phyloP scores from a whole-genome alignment of 2,888 invertebrate genomes.

The Andrena camellia region DNA sequence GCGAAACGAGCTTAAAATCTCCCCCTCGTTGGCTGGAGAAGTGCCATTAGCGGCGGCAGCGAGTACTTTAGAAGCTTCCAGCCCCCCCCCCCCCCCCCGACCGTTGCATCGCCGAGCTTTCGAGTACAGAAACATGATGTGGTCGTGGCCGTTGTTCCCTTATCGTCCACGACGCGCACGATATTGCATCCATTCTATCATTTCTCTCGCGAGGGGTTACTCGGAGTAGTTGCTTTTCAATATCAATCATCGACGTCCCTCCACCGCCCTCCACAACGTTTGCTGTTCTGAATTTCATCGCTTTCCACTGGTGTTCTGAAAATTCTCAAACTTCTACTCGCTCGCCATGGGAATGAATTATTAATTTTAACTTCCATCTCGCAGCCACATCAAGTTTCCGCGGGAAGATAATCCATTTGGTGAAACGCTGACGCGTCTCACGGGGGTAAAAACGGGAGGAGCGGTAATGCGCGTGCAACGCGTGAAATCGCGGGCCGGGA shows the following conservation, averaged over 20 bases:
- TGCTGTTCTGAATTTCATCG: background rate
- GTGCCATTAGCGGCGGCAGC: constrained; percentile 79
- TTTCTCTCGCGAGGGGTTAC: constrained; percentile 38
- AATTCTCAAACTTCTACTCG: background rate
- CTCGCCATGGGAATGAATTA: background rate
- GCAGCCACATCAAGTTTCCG: background rate
- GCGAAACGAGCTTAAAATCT: constrained; percentile 80
- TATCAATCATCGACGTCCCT: constrained; percentile 37
- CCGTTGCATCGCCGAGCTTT: constrained; percentile 69
- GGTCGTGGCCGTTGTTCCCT: constrained; percentile 67
- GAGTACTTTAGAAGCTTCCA: constrained; percentile 81
- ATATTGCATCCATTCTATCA: constrained; percentile 69
- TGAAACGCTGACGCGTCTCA: constrained; percentile 38
- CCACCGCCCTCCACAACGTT: background rate
- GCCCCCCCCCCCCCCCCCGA: constrained; percentile 53
- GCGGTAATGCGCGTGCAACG: constrained; percentile 55
- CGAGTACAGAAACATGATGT: constrained; percentile 71
- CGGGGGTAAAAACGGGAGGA: constrained; percentile 55
- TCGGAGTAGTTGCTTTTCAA: constrained; percentile 51
- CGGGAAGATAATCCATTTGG: constrained; percentile 42
- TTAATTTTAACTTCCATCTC: background rate
- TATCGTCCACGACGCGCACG: constrained; percentile 66
- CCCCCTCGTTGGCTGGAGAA: constrained; percentile 72
- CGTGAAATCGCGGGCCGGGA: constrained; percentile 61
- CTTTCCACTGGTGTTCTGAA: background rate